These are phyloP conservation scores for Drosophila quadrilineata DNA, from an alignment of 1,140 invertebrate genomes.

Conservation along the genomic window DNA sequence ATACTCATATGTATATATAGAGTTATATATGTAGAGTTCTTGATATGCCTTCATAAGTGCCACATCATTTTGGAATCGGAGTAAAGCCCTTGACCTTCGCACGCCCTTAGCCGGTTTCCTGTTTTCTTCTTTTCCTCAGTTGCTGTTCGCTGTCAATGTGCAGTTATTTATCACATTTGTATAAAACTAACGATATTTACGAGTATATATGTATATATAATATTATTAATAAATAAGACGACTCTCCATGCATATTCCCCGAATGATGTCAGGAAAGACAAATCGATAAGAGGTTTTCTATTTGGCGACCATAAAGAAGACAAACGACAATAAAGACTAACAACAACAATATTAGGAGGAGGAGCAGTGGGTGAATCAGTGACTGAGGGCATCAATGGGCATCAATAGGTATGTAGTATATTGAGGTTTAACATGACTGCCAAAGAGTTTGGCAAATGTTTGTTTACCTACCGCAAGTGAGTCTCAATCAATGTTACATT, in stretches of 20 bases:
- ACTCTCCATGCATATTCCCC: constrained; percentile 18
- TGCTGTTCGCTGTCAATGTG: constrained; percentile 25
- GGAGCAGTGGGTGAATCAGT: neutral
- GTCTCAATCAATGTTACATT: constrained; percentile 2
- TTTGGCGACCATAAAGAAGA: constrained; percentile 35
- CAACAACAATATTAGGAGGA: neutral
- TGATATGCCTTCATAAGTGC: too few relatives aligned
- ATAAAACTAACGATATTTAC: constrained; percentile 1
- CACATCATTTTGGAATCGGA: constrained; percentile 13
- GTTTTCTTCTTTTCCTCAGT: constrained; percentile 5
- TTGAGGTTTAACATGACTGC: neutral
- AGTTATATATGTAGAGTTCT: too few relatives aligned
- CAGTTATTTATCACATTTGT: constrained; percentile 19
- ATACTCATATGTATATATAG: too few relatives aligned
- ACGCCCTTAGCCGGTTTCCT: constrained; percentile 10
- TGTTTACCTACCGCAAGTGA: neutral
- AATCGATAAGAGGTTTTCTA: constrained; percentile 62
- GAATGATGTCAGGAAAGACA: constrained; percentile 51
- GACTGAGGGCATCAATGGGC: too few relatives aligned
- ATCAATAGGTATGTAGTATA: too few relatives aligned
- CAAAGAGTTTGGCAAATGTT: constrained; percentile 9
- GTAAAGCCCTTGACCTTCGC: constrained; percentile 24
- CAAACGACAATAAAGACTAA: constrained; percentile 5
- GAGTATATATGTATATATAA: neutral
- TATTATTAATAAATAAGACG: too few relatives aligned